These are phyloP conservation scores for Lampris megalopsis DNA, from an alignment of 2,113 vertebrate genomes.

Conservation along the genomic window DNA sequence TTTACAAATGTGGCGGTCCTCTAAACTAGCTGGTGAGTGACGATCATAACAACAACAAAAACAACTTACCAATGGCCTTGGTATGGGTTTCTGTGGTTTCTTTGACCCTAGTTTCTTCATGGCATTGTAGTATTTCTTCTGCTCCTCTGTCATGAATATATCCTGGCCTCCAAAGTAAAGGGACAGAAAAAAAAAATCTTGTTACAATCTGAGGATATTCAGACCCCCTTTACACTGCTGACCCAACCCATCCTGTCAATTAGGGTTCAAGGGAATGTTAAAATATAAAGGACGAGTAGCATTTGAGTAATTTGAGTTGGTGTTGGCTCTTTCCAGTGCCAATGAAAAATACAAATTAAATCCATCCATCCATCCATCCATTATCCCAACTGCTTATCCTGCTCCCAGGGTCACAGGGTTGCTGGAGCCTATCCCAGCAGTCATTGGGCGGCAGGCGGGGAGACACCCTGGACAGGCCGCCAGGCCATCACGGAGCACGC, in stretches of 20 bases:
- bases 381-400: too few relatives aligned
- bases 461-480: too few relatives aligned
- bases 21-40: not conserved
- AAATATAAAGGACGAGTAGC: too few relatives aligned
- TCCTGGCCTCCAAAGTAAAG: slow-evolving; percentile 99
- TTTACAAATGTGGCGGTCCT: not conserved
- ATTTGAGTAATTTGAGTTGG: too few relatives aligned
- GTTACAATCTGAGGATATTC: slow-evolving; percentile 84
- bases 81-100: slow-evolving; percentile 98
- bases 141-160: slow-evolving; percentile 99
- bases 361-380: too few relatives aligned
- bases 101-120: slow-evolving; percentile 99
- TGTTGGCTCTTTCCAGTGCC: too few relatives aligned
- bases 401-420: too few relatives aligned
- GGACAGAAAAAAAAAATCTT: slow-evolving; percentile 73
- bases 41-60: not conserved
- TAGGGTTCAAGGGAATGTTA: too few relatives aligned
- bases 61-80: slow-evolving; percentile 88
- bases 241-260: not conserved
- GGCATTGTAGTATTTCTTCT: slow-evolving; percentile 99
- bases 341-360: too few relatives aligned
- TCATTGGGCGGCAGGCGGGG: too few relatives aligned
- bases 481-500: too few relatives aligned
- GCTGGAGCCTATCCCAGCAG: too few relatives aligned
- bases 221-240: not conserved